phyloP scores from a whole-genome alignment of 2,888 invertebrate genomes.

The Pegoplata infirma region DNA sequence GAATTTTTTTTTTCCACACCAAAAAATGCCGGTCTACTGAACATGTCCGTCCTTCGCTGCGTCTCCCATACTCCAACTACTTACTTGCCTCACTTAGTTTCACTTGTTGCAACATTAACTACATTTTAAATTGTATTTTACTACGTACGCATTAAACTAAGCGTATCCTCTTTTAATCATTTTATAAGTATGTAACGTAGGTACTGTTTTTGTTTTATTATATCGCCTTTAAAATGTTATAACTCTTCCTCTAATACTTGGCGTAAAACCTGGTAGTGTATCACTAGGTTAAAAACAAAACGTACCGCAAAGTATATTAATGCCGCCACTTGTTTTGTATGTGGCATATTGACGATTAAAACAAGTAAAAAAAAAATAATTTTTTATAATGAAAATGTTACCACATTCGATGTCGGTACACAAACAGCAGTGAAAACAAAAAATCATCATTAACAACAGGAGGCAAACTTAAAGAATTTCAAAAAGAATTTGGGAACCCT shows the following conservation, averaged over 20 bases:
- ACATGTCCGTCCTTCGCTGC: background rate
- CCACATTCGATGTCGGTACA: slow-evolving; percentile 37
- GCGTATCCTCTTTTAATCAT: slow-evolving; percentile 59
- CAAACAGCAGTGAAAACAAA: slow-evolving; percentile 54
- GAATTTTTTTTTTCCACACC: too few species aligned
- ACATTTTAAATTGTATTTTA: slow-evolving; percentile 30
- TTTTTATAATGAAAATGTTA: slow-evolving; percentile 53
- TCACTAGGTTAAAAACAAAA: slow-evolving; percentile 30
- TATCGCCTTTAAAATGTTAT: slow-evolving; percentile 11
- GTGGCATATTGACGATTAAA: slow-evolving; percentile 12
- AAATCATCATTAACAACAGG: slow-evolving; percentile 6
- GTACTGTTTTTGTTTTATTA: too few species aligned
- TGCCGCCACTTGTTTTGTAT: slow-evolving; percentile 23
- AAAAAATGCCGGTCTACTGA: too few species aligned
- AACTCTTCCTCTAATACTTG: slow-evolving; percentile 47
- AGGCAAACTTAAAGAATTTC: slow-evolving; percentile 7
- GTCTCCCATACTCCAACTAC: background rate
- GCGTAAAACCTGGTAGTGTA: background rate
- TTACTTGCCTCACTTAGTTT: slow-evolving; percentile 19
- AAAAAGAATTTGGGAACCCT: slow-evolving; percentile 12
- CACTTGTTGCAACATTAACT: slow-evolving; percentile 36
- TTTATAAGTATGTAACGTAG: slow-evolving; percentile 45
- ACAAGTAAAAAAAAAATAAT: slow-evolving; percentile 4
- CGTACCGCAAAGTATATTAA: slow-evolving; percentile 9
- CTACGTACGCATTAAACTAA: slow-evolving; percentile 25